Base-by-base conservation (phyloP, 1,140 invertebrate genomes). In the Thereuonema tuberculata region DNA sequence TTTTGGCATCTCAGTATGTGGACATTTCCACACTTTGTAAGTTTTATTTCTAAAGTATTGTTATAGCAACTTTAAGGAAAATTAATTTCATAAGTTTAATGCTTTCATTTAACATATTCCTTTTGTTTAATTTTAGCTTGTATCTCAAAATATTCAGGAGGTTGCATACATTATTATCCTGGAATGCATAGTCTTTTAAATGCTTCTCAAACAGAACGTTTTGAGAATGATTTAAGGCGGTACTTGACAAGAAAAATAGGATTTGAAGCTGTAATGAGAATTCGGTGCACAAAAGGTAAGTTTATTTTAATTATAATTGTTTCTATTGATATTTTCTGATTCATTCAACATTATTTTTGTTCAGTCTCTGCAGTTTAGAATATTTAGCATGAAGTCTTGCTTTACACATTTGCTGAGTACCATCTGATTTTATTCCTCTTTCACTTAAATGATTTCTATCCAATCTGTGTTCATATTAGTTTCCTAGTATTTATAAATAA, bases 201-300 rank as follows among this genome's bases (percentile, higher is more conserved):
- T 64, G 74, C 78, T 12, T 77, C 82, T 60, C 80, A 87, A 68
- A 79, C 82, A 0, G 83, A 87, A 52, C 81, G 82, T 53, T 86
- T 97, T 60, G 82, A 86, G 37, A 78, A 81, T 60, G 84, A 84
- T 71, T 77, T 99, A 1, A 80, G 84, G 26, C 78, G 96, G 50
- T 99, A 99, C 76, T 76, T 99, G 1, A 89, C 87, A 0, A 80
- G 97, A 62, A 98, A 98, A 76, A 95, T 99, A 65, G 96, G 97
- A 31, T 98, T 99, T 72, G 97, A 99, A 75, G 90, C 97, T 43
- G 96, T 99, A 0, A 94, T 99, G 91, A 81, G 97, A 69, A 85
- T 99, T 59, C 80, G 96, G 2, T 98, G 93, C 71, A 94, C 93
- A 9, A 72, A 74, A 81, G 87, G 84, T 85, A 68, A 43, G n/a